Evolutionary conservation across 92 coral and sea anemone species (phyloP), one percentile per base, ranked within the genome.

Genomic region (Scolanthus callimorphus): DNA sequence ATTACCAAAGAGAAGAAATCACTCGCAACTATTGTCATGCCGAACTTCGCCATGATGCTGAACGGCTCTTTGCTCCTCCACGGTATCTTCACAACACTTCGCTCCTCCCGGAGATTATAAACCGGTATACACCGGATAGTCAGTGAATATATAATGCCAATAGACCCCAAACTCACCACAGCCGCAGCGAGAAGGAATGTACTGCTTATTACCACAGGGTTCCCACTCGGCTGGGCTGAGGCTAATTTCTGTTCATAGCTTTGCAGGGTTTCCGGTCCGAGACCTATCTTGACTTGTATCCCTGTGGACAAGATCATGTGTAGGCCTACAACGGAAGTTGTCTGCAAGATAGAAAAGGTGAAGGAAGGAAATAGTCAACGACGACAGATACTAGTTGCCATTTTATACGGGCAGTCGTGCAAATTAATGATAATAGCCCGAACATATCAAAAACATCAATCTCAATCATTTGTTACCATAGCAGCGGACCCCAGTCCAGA

Each of bases 51-150:
- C 4, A 59, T 57, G 19, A 84, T 51, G 27, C 46, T 71, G 25
- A 84, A 84, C 23, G 53, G 54, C 51, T 51, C 28, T 15, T 59
- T 48, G 20, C 74, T 78, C 23, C 52, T 70, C 85, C 91, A 84
- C 0, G 86, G 74, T 10, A 79, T 21, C 43, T 57, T 44, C n/a
- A 67, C 69, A 0, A 72, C 27, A 11, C 49, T 61, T 21, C 91
- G 56, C 22, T 60, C 76, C 49, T 84, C 91, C 54, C 78, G 82
- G 24, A 84, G 56, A 41, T 84, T 84, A 52, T 72, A 84, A 3
- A 72, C 82, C 27, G 91, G 83, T 20, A 84, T 65, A 46, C 91
- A 84, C 9, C 91, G 85, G 39, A 79, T 79, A 1, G 91, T 73
- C 19, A 85, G 39, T 0, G 91, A 73, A 51, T 85, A 85, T 13